phyloP scores from a whole-genome alignment of 2,113 vertebrate genomes.

The Rhagologus leucostigma region DNA sequence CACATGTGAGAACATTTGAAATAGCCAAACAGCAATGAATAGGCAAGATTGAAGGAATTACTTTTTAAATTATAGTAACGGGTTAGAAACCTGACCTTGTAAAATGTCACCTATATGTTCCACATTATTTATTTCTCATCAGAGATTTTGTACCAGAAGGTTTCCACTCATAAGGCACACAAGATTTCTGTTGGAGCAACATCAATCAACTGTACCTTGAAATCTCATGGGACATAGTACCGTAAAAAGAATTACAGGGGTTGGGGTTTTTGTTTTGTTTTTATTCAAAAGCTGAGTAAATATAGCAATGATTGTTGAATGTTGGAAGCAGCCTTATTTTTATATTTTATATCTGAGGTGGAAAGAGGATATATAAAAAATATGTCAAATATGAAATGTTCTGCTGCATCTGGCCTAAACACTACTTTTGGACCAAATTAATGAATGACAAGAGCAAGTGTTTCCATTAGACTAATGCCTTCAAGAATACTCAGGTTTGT shows the following conservation, averaged over 20 bases:
- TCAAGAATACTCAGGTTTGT: not conserved
- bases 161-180: not conserved
- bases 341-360: not conserved
- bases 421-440: not conserved
- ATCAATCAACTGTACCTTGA: not conserved
- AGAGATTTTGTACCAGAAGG: not conserved
- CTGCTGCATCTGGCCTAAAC: not conserved
- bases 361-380: not conserved
- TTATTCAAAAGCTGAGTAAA: not conserved
- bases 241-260: not conserved
- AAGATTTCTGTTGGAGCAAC: not conserved
- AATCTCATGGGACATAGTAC: not conserved
- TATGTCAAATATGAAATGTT: not conserved
- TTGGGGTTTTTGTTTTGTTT: not conserved
- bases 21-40: not conserved
- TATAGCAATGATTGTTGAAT: not conserved
- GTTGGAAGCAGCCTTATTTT: not conserved
- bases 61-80: not conserved
- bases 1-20: not conserved
- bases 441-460: not conserved
- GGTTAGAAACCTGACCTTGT: constrained; percentile 14
- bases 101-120: constrained; percentile 31
- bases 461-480: not conserved
- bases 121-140: constrained; percentile 32
- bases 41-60: not conserved